Evolutionary conservation across 2,888 invertebrate genomes (phyloP).

Genomic region (Hirtodrosophila trivittata): DNA sequence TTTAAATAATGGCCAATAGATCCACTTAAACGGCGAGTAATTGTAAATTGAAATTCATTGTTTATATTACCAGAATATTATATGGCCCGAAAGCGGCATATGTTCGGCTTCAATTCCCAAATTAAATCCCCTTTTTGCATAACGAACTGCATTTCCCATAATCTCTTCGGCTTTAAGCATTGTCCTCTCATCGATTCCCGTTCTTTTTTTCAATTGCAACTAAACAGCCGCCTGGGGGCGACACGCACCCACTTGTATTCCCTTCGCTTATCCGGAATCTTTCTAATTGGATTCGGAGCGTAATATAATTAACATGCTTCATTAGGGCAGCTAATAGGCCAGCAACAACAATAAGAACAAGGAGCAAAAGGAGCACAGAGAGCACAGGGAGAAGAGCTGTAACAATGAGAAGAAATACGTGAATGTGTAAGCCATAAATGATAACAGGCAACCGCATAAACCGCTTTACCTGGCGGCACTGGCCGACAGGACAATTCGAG

Average conservation of each 20-base stretch:
- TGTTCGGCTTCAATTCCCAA: neutral
- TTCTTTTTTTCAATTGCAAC: too few species aligned
- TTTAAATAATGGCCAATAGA: conserved; percentile 49
- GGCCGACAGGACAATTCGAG: conserved; percentile 28
- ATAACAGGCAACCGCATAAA: conserved; percentile 69
- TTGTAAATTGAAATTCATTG: conserved; percentile 43
- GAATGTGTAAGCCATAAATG: conserved; percentile 78
- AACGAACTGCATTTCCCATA: too few species aligned
- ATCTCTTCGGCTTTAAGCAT: too few species aligned
- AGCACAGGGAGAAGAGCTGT: neutral
- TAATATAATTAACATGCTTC: conserved; percentile 62
- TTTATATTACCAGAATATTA: neutral
- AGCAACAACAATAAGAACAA: conserved; percentile 11
- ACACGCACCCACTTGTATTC: too few species aligned
- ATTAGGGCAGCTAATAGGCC: conserved; percentile 54
- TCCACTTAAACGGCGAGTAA: conserved; percentile 29
- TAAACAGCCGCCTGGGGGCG: too few species aligned
- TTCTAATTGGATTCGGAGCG: conserved; percentile 25
- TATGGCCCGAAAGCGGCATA: conserved; percentile 4
- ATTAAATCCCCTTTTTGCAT: too few species aligned
- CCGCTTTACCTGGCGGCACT: conserved; percentile 52
- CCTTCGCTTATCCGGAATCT: neutral
- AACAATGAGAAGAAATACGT: conserved; percentile 39
- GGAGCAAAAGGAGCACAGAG: neutral
- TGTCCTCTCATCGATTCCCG: too few species aligned